phyloP scores from a whole-genome alignment of 2,113 vertebrate genomes.

The Kobus ellipsiprymnus region DNA sequence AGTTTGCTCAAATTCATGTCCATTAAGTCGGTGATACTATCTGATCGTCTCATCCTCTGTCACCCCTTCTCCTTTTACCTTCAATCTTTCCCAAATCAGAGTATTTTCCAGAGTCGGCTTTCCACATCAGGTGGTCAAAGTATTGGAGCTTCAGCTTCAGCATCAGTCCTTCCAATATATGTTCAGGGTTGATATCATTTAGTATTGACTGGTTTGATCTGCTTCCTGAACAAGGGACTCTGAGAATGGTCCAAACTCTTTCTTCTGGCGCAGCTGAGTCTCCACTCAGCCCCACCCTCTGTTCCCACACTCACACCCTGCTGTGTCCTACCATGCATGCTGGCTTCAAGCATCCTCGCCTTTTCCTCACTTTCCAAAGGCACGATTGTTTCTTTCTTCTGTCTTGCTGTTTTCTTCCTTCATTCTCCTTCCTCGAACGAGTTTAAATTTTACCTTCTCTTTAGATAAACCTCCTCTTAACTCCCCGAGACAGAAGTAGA shows the following conservation, averaged over 20 bases:
- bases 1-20: not conserved
- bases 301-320: not conserved
- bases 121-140: not conserved
- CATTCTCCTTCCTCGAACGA: not conserved
- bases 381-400: not conserved
- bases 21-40: not conserved
- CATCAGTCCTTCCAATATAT: not conserved
- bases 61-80: not conserved
- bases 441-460: not conserved
- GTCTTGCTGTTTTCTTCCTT: not conserved
- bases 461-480: not conserved
- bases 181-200: not conserved
- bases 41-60: not conserved
- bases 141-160: not conserved
- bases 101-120: not conserved
- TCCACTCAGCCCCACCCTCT: not conserved
- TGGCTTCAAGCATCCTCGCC: not conserved
- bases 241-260: not conserved
- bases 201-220: not conserved
- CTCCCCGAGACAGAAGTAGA: not conserved
- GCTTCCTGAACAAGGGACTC: not conserved
- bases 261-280: not conserved
- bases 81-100: not conserved
- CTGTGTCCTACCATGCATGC: not conserved
- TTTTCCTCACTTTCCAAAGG: not conserved